phyloP scores from a whole-genome alignment of 2,113 vertebrate species.

The Leucopsar rothschildi region DNA sequence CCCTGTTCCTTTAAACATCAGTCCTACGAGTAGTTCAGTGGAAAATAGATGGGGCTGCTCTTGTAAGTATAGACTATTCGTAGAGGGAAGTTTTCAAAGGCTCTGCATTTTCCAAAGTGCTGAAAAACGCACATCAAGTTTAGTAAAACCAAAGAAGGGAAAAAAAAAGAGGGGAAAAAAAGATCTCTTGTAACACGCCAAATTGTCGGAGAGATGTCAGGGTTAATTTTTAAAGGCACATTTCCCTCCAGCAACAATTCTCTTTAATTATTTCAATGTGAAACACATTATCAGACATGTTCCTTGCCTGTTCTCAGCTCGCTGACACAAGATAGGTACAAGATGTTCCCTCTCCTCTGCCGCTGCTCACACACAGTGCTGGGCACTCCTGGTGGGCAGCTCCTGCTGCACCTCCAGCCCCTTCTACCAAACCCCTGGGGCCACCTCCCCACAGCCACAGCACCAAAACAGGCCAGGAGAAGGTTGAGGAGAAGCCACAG shows the following conservation, averaged over 20 bases:
- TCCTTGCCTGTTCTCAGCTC: slow-evolving; percentile 52
- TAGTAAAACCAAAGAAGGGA: background rate
- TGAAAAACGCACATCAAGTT: slow-evolving; percentile 26
- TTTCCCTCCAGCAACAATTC: slow-evolving; percentile 69
- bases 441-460: accelerated
- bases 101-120: background rate
- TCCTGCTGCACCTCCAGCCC: background rate
- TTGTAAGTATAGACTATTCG: background rate
- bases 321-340: slow-evolving; percentile 49
- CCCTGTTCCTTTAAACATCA: background rate
- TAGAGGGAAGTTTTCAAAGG: background rate
- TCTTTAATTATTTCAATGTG: slow-evolving; percentile 70
- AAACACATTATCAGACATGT: slow-evolving; percentile 63
- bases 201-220: slow-evolving; percentile 55
- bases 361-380: background rate
- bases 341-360: background rate
- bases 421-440: background rate
- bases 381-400: background rate
- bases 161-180: background rate
- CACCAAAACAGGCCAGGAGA: accelerated
- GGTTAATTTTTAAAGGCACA: slow-evolving; percentile 71
- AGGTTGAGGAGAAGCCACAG: background rate
- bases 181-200: background rate
- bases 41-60: slow-evolving; percentile 9
- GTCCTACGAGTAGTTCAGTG: background rate